Base-by-base conservation (phyloP, 2,113 vertebrate species). In the Chloropsis hardwickii region DNA sequence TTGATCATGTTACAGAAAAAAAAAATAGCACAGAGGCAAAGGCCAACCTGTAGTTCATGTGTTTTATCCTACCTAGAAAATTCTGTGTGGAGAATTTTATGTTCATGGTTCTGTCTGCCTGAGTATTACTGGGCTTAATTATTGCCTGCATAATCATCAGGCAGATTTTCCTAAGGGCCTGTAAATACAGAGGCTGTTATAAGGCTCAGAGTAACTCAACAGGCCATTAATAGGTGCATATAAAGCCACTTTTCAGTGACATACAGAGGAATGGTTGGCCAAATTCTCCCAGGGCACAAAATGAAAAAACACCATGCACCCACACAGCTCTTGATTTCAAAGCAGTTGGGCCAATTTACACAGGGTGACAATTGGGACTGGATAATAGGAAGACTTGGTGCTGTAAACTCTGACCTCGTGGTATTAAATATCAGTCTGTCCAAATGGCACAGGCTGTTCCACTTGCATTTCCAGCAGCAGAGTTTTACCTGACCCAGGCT, bases 1-100 rank as follows among this genome's bases (percentile, higher is more conserved):
- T 97, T 96, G 94, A 95, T 97, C 95, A 95, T 56, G 74, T 95
- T 95, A 78, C 83, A 47, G 83, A 77, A 90, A 85, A 85, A 85
- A 82, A 95, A 95, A 95, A 92, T 21, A 80, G 65, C 17, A 50
- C 44, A 27, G 74, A 77, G 57, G 50, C 47, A 56, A 78, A 81
- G 93, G 86, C 83, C 72, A 54, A 64, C 35, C 80, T 74, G 67
- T 54, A 83, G 86, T 39, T 60, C 25, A 21, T 50, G 28, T 45
- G 57, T 62, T 91, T 94, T 86, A 86, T 65, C 60, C 53, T 79
- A 51, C 50, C 25, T 35, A 70, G 37, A 47, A 85, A 80, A 76
- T 89, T 89, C 60, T 42, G 9, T 35, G 39, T 4, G 51, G 50
- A 71, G 31, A 95, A 74, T 54, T 94, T 78, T 90, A n/a, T 51